These are phyloP conservation scores for Spilarctia lutea DNA, from an alignment of 2,888 invertebrate genomes.

Conservation along the genomic window DNA sequence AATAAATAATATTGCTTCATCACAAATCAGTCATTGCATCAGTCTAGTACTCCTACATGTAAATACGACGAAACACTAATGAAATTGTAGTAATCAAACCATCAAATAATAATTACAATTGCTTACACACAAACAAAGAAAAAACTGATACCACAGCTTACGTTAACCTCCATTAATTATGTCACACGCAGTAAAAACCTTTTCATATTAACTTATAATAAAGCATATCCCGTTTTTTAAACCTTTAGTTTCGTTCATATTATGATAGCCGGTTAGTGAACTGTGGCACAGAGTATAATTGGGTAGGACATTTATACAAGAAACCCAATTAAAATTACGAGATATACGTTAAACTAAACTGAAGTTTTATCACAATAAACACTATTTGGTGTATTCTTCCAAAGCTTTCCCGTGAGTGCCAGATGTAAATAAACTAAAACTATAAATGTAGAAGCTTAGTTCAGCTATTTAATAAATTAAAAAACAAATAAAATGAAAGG, in stretches of 20 bases:
- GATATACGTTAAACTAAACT: constrained; percentile 48
- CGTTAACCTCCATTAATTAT: constrained; percentile 8
- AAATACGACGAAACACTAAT: constrained; percentile 54
- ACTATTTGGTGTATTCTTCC: constrained; percentile 69
- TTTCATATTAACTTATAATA: constrained; percentile 3
- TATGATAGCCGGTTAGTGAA: constrained; percentile 17
- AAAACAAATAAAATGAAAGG: constrained; percentile 14
- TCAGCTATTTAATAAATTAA: constrained; percentile 7
- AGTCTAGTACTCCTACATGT: constrained; percentile 75
- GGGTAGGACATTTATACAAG: constrained; percentile 37
- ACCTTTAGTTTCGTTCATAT: background rate
- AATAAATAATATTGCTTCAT: constrained; percentile 85
- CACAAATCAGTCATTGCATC: constrained; percentile 83
- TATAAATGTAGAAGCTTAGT: constrained; percentile 5
- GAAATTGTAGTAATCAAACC: constrained; percentile 59
- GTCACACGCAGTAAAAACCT: background rate
- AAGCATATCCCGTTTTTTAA: background rate
- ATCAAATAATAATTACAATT: constrained; percentile 45
- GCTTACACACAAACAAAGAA: constrained; percentile 31
- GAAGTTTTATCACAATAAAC: constrained; percentile 57
- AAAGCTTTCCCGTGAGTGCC: constrained; percentile 59
- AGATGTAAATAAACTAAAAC: constrained; percentile 33
- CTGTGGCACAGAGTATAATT: constrained; percentile 38
- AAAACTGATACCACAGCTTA: constrained; percentile 42
- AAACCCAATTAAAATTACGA: constrained; percentile 45